Percentiles rank a stretch among this genome's conserved stretches.
Evolutionary conservation across 1,140 invertebrate genomes (phyloP).

Genomic region (Pseudomyrmex dendroicus): DNA sequence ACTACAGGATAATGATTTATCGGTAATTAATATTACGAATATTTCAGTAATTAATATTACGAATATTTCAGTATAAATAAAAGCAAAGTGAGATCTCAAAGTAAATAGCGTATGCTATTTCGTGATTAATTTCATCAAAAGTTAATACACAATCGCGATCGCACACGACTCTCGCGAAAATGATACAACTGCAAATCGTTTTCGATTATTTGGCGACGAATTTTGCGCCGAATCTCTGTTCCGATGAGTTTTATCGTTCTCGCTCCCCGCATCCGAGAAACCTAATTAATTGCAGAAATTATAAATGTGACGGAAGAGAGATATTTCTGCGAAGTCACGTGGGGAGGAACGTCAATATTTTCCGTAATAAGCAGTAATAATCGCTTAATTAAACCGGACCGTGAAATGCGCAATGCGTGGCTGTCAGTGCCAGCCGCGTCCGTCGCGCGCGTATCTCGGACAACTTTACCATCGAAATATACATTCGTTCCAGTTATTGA

Average conservation of each 20-base stretch:
- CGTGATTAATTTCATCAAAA: conserved; percentile 32
- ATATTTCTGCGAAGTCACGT: conserved; percentile 51
- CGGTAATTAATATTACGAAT: too few species aligned
- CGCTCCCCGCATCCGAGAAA: background rate
- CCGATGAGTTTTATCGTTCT: conserved; percentile 31
- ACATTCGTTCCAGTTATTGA: conserved; percentile 80
- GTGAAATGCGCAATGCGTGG: conserved; percentile 79
- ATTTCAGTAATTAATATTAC: background rate
- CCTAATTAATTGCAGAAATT: conserved; percentile 59
- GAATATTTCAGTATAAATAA: background rate
- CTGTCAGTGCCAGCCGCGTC: conserved; percentile 78
- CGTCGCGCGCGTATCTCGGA: conserved; percentile 73
- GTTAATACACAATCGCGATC: conserved; percentile 33
- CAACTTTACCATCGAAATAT: conserved; percentile 76
- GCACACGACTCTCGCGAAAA: conserved; percentile 5
- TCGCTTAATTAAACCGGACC: conserved; percentile 80
- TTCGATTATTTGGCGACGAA: conserved; percentile 18
- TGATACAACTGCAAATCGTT: conserved; percentile 16
- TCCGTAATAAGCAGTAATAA: conserved; percentile 77
- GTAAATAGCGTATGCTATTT: background rate
- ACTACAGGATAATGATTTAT: too few species aligned
- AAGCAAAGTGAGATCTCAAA: background rate
- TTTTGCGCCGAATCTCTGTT: background rate
- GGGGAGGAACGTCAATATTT: conserved; percentile 62
- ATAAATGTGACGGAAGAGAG: conserved; percentile 43